phyloP scores from a whole-genome alignment of 2,888 invertebrate genomes.

The Octonoba sinensis region DNA sequence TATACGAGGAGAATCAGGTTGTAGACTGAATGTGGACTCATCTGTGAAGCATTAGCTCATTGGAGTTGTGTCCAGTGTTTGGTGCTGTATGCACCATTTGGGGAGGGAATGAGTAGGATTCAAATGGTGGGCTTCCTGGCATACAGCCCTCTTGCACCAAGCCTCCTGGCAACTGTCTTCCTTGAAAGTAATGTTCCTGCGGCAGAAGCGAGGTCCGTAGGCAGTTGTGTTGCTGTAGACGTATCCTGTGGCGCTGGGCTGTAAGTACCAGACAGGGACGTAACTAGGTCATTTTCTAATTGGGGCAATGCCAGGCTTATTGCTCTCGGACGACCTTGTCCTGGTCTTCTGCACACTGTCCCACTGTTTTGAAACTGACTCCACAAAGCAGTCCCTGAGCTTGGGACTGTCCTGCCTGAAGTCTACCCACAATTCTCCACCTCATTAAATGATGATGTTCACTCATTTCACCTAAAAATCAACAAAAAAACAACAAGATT shows the following conservation, averaged over 20 bases:
- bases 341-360: neutral
- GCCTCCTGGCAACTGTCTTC: slow-evolving; percentile 2
- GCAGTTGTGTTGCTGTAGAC: neutral
- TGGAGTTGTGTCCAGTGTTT: neutral
- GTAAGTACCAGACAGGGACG: neutral
- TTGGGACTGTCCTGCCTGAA: neutral
- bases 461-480: slow-evolving; percentile 7
- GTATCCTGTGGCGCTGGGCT: neutral
- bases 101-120: neutral
- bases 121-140: no score
- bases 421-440: neutral
- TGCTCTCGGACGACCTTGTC: neutral
- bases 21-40: neutral
- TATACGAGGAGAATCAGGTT: neutral
- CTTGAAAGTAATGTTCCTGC: slow-evolving; percentile 5
- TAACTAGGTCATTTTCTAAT: neutral
- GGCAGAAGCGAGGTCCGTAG: neutral
- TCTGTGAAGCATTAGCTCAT: slow-evolving; percentile 3
- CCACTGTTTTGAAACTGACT: neutral
- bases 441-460: neutral
- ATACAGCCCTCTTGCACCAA: neutral
- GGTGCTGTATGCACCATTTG: neutral
- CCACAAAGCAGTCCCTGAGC: neutral
- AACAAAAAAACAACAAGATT: slow-evolving; percentile 7
- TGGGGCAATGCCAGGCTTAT: no score